A percentile compares a stretch with the other conserved stretches of the same genome.
phyloP scores from a whole-genome alignment of 2,888 invertebrate species.

The Empis livida region DNA sequence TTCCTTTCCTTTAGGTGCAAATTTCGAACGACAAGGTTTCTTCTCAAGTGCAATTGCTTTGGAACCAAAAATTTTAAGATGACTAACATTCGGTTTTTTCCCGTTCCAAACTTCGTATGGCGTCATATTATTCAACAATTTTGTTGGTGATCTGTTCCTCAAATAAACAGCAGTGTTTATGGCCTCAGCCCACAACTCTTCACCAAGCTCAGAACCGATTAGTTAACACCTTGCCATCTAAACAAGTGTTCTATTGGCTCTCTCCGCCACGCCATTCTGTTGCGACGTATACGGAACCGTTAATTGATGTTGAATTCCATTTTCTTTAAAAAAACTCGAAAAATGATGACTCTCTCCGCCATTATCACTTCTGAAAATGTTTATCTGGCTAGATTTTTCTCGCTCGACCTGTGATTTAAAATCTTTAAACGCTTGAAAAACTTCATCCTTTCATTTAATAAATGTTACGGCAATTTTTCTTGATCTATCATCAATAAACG shows the following conservation, averaged over 20 bases:
- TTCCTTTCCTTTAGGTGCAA: conserved; percentile 19
- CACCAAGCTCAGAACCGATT: conserved; percentile 12
- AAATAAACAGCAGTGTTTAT: conserved; percentile 18
- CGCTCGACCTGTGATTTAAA: conserved; percentile 8
- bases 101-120: conserved; percentile 28
- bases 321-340: background rate
- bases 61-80: conserved; percentile 24
- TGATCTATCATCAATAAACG: conserved; percentile 13
- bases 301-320: background rate
- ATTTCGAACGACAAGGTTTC: conserved; percentile 18
- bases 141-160: conserved; percentile 12
- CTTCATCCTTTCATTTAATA: conserved; percentile 10
- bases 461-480: conserved; percentile 9
- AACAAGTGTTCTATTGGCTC: conserved; percentile 11
- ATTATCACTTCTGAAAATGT: conserved; percentile 5
- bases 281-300: conserved; percentile 8
- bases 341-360: background rate
- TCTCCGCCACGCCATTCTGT: conserved; percentile 13
- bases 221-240: conserved; percentile 20
- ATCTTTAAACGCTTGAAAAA: conserved; percentile 7
- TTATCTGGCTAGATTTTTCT: conserved; percentile 8
- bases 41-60: conserved; percentile 23
- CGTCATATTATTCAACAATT: conserved; percentile 7
- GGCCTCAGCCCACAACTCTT: conserved; percentile 27
- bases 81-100: conserved; percentile 1